Conservation (phyloP, 1,140 invertebrate genomes). For the Bombus picipes region DNA sequence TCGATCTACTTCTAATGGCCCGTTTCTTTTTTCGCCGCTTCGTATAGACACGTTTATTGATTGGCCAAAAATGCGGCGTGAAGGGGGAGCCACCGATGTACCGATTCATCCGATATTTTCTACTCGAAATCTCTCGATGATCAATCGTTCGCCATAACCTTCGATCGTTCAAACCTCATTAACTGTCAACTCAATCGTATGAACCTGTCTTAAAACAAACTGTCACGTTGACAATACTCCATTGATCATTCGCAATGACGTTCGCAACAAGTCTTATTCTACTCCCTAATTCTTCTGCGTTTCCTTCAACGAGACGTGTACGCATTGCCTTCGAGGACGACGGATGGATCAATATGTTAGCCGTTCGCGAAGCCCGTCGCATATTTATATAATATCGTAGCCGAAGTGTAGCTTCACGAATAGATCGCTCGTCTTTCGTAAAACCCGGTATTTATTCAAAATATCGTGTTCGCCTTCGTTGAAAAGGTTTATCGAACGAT, state of each 20-base stretch:
- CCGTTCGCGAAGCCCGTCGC: conserved; percentile 44
- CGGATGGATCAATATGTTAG: conserved; percentile 42
- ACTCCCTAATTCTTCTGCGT: conserved; percentile 10
- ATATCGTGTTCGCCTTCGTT: not conserved
- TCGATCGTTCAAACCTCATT: no score
- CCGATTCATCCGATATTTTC: conserved; percentile 40
- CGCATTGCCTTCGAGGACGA: conserved; percentile 35
- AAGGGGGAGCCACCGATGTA: conserved; percentile 62
- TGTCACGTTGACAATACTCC: not conserved
- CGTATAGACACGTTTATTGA: conserved; percentile 58
- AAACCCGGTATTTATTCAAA: not conserved
- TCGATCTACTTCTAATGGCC: not conserved
- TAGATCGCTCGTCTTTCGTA: no score
- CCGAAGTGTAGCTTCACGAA: not conserved
- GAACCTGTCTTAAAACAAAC: not conserved
- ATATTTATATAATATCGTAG: conserved; percentile 47
- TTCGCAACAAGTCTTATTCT: conserved; percentile 46
- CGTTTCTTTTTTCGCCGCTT: not conserved
- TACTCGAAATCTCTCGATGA: not conserved
- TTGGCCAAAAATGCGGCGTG: conserved; percentile 56
- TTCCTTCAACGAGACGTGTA: conserved; percentile 1
- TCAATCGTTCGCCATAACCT: not conserved
- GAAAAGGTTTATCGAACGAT: not conserved
- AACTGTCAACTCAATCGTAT: not conserved
- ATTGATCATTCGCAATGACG: conserved; percentile 3